Evolutionary conservation across 2,113 vertebrate genomes (phyloP), one percentile per base, ranked within the genome.

Genomic region (Lasiurus cinereus): DNA sequence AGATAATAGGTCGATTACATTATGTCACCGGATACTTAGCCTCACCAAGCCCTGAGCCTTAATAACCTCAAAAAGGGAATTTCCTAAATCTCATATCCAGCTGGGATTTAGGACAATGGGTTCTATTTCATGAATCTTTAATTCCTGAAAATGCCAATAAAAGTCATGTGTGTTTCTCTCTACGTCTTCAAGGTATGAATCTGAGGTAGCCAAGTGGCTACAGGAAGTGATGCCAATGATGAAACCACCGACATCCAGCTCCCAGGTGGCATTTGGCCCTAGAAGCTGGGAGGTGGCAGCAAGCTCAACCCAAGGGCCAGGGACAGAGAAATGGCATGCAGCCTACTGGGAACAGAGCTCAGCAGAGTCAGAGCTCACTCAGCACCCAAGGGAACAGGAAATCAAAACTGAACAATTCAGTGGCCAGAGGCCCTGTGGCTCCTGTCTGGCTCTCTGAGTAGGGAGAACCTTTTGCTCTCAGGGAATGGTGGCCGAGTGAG

Each of bases 21-120:
- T 90, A 56, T 31, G 52, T 88, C 89, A 62, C 93, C 24, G 2
- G 59, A 90, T 11, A 83, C 72, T 43, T 76, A 5, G 16, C 22
- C 66, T 90, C 90, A 36, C 66, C 59, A n/a, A 83, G 54, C 83
- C 67, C 29, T 21, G 82, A 83, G 78, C 16, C 33, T 69, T 87
- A 72, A 76, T 92, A 77, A 84, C 39, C 72, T 52, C 69, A 78
- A 50, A 59, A 46, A 52, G 88, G 82, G 96, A 84, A 85, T 94
- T 93, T 95, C 94, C 90, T 96, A 78, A 88, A 82, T 39, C 83
- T 67, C 88, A 69, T 3, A 13, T 22, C 46, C 82, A 74, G 52
- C 85, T 80, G 73, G 66, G 94, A 74, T 88, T 85, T 88, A 59
- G 48, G 86, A 80, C 70, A 88, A 79, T n/a, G 72, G 80, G 72